Conservation (phyloP, 2,888 invertebrate genomes). For the Cinara cedri region DNA sequence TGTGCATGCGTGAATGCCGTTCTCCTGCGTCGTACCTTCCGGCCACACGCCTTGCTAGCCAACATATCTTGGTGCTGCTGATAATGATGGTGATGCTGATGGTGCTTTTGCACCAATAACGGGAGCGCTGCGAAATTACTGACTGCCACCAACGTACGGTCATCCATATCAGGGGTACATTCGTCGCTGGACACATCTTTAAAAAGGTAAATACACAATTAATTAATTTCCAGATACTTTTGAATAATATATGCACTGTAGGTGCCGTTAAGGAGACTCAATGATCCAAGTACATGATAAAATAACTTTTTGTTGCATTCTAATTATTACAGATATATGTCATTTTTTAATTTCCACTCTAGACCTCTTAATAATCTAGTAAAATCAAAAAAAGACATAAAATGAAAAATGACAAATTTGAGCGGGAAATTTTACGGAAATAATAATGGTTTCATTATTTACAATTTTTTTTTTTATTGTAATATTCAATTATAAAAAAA, state of each 20-base stretch:
- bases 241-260: too few species aligned
- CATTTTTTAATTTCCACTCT: too few species aligned
- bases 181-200: conserved; percentile 25
- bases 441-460: too few species aligned
- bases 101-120: conserved; percentile 41
- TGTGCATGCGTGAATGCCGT: conserved; percentile 95
- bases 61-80: conserved; percentile 62
- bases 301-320: too few species aligned
- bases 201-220: not conserved
- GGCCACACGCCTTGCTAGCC: conserved; percentile 67
- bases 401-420: too few species aligned
- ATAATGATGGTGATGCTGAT: conserved; percentile 46
- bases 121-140: conserved; percentile 28
- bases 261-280: not conserved
- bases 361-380: too few species aligned
- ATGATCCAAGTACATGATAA: too few species aligned
- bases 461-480: too few species aligned
- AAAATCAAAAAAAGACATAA: too few species aligned
- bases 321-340: too few species aligned
- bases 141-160: conserved; percentile 20
- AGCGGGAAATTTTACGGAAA: too few species aligned
- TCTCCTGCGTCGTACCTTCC: conserved; percentile 82
- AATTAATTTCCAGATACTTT: not conserved
- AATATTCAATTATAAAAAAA: too few species aligned
- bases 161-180: conserved; percentile 56